Percentiles rank a stretch among this genome's conserved stretches.
Evolutionary conservation across 2,797 vertebrate species (phyloP).

Genomic region (Caiman crocodilus): DNA sequence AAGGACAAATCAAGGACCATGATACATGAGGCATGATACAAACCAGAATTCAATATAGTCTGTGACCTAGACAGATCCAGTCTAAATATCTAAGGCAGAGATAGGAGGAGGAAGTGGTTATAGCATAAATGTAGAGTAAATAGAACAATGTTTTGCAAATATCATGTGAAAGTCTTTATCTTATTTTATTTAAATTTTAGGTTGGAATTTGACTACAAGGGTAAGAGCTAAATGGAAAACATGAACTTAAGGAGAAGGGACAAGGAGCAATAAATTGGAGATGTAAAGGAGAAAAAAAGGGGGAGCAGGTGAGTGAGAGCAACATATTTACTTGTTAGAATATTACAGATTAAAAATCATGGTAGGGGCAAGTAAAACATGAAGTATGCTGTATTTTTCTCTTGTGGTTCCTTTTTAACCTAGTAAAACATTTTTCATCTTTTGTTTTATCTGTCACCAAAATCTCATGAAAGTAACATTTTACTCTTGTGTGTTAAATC

Average conservation of each 20-base stretch:
- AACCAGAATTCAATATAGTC: not conserved
- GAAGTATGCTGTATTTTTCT: not conserved
- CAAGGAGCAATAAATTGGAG: not conserved
- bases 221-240: not conserved
- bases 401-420: not conserved
- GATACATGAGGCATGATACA: not conserved
- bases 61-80: not conserved
- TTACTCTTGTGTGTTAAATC: not conserved
- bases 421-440: not conserved
- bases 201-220: not conserved
- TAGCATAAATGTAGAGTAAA: not conserved
- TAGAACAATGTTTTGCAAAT: not conserved
- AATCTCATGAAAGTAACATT: not conserved
- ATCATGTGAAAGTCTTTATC: not conserved
- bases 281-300: not conserved
- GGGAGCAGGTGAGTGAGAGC: not conserved
- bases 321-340: not conserved
- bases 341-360: not conserved
- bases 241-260: not conserved
- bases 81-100: not conserved
- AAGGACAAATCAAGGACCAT: not conserved
- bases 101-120: rapidly evolving
- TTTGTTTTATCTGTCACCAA: not conserved
- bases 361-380: not conserved
- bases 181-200: not conserved